Base-by-base conservation (phyloP, 2,113 vertebrate genomes). In the Dromas ardeola region DNA sequence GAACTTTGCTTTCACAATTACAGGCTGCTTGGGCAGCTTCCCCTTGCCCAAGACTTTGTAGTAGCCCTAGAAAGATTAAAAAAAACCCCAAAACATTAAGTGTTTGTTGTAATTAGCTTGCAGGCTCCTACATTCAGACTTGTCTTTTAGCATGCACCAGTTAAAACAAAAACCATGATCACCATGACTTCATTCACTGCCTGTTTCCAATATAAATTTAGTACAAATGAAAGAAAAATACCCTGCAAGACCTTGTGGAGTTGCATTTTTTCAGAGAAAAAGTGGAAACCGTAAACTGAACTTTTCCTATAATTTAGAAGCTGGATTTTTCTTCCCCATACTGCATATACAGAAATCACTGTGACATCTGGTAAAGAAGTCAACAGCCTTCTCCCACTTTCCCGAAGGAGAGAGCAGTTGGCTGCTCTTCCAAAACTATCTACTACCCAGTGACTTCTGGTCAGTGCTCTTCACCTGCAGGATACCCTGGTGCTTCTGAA, bases 1-100 rank as follows among this genome's bases (percentile, higher is more conserved):
- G 98, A 99, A 99, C 97, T 99, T 99, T 23, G 99, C 99, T 97
- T 99, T 99, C 93, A 99, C 99, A 72, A 99, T 99, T 50, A 99
- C 98, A 7, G 99, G 99, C 97, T 99, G 99, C 94, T 99, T 99
- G 88, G 99, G 99, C 84, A 99, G 98, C 74, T 99, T 99, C 69
- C 99, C 99, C 97, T 99, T 99, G 74, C 99, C 99, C 96, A 99
- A 95, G 62, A 99, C 98, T 97, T 99, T 99, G 98, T 99, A 99
- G 97, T 99, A 99, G 40, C 99, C 99, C 99, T 99, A 92, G 5
- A 91, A 88, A 83, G 55, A 80, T 56, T 50, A 5, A 45, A 18
- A 79, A 47, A 55, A 36, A 56, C 4, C n/a, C n/a, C n/a, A n/a
- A 21, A 15, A 1, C 10, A 8, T 17, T 84, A 38, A 89, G 26